Evolutionary conservation across 2,797 vertebrate genomes (phyloP), one percentile per base, ranked within the genome.

Genomic region (Gila robusta): DNA sequence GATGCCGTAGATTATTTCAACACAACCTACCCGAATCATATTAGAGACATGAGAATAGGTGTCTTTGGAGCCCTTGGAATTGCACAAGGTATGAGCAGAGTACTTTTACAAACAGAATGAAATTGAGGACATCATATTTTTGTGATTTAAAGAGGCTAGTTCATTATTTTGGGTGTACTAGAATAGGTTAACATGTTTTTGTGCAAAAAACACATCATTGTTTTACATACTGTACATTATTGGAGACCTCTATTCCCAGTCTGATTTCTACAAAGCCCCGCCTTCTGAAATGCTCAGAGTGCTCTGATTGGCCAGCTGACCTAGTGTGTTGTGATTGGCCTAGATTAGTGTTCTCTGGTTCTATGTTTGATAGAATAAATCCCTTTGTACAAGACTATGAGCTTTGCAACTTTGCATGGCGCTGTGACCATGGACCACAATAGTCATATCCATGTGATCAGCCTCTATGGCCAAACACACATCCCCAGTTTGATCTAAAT

Each of bases 1-100:
- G 98, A 99, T 41, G 93, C 97, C 0, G 6, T 56, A 17, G 14
- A 0, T 0, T 97, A 93, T 79, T 16, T 17, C 67, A 99, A 98
- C 89, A 1, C 4, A 79, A 97, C 94, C 39, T 98, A 99, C 37
- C 97, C 98, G 0, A 0, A 14, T 4, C 91, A 90, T 26, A 91
- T 89, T 89, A 95, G 97, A 66, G 96, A 99, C 90, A 89, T 94
- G 92, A 94, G 98, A 32, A 88, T 99, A 0, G 96, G 95, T 0
- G 94, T 99, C 91, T 99, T 96, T 49, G 98, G 96, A 79, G 96
- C 39, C 0, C 95, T 99, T 78, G 98, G 98, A 32, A 0, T 96
- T 1, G 89, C 87, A 74, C 97, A 99, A 92, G 97, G 98, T 98
- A 94, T 62, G 32, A 23, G n/a, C n/a, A 28, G 16, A 71, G n/a